Evolutionary conservation across 2,113 vertebrate genomes (phyloP).

Genomic region (Cyphomyrus plagiostoma): DNA sequence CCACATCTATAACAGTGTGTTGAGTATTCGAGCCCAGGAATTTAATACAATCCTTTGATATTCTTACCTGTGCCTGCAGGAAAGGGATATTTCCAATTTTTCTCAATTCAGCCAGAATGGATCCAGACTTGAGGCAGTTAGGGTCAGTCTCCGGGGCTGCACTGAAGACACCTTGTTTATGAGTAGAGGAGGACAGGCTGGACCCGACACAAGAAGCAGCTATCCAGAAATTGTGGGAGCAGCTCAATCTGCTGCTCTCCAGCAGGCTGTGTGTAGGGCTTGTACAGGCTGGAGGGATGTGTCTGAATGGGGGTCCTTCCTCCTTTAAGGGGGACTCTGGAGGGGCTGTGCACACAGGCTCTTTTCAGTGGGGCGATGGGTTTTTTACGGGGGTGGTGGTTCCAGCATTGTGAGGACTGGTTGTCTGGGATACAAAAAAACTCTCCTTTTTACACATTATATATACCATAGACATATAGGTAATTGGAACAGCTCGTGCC

Average conservation of each 20-base stretch:
- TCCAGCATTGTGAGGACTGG: neutral
- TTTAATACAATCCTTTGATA: neutral
- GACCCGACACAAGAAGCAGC: neutral
- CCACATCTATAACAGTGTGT: neutral
- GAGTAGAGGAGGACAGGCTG: neutral
- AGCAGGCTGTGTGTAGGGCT: neutral
- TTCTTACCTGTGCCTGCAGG: slow-evolving; percentile 1
- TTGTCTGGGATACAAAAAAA: neutral
- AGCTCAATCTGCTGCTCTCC: slow-evolving; percentile 1
- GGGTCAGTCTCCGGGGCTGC: neutral
- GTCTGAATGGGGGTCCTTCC: slow-evolving; percentile 15
- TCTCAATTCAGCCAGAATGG: neutral
- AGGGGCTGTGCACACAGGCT: neutral
- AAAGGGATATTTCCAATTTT: neutral
- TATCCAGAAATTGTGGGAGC: neutral
- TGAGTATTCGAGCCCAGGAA: neutral
- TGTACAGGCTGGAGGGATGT: neutral
- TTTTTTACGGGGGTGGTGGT: neutral
- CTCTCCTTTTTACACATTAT: neutral
- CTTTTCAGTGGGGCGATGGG: neutral
- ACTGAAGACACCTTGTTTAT: neutral
- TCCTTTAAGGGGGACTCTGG: slow-evolving; percentile 9
- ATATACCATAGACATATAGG: neutral
- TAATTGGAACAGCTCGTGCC: neutral
- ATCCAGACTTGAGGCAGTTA: neutral